Conservation (phyloP, 1,140 invertebrate species). For the Heterodera carotae region DNA sequence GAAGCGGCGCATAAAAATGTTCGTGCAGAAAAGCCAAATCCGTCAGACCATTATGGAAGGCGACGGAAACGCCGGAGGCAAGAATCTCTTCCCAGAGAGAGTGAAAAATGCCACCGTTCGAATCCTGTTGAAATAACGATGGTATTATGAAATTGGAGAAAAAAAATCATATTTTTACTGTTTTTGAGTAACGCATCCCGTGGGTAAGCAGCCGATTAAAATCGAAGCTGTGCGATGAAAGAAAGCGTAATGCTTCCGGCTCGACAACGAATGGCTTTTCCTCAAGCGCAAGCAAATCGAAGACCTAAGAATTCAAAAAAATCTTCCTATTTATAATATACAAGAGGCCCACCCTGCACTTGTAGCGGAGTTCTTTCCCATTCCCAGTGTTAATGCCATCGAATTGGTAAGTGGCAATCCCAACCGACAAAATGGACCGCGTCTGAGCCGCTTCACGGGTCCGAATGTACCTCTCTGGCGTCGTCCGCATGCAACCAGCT, state of each 20-base stretch:
- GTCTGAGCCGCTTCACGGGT: constrained; percentile 25
- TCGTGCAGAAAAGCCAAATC: constrained; percentile 54
- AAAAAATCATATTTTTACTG: background rate
- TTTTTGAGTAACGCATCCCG: constrained; percentile 36
- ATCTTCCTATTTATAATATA: constrained; percentile 21
- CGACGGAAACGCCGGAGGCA: constrained; percentile 36
- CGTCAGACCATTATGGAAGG: constrained; percentile 53
- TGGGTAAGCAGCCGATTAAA: constrained; percentile 38
- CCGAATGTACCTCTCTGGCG: constrained; percentile 28
- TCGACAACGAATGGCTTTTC: constrained; percentile 42
- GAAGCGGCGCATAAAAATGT: constrained; percentile 51
- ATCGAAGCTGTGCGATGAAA: constrained; percentile 43
- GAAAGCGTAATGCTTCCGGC: constrained; percentile 39
- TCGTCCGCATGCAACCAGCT: background rate
- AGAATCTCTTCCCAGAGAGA: constrained; percentile 47
- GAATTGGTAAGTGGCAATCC: constrained; percentile 40
- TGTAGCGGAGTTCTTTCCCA: constrained; percentile 12
- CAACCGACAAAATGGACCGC: constrained; percentile 33
- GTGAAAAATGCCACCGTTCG: constrained; percentile 15
- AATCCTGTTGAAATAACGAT: background rate
- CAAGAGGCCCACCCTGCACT: constrained; percentile 31
- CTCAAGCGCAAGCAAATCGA: constrained; percentile 39
- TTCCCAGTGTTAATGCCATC: background rate
- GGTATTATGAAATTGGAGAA: background rate
- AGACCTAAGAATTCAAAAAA: constrained; percentile 27